These are phyloP conservation scores for Danio kyathit DNA, from an alignment of 2,797 vertebrate genomes.

Conservation along the genomic window DNA sequence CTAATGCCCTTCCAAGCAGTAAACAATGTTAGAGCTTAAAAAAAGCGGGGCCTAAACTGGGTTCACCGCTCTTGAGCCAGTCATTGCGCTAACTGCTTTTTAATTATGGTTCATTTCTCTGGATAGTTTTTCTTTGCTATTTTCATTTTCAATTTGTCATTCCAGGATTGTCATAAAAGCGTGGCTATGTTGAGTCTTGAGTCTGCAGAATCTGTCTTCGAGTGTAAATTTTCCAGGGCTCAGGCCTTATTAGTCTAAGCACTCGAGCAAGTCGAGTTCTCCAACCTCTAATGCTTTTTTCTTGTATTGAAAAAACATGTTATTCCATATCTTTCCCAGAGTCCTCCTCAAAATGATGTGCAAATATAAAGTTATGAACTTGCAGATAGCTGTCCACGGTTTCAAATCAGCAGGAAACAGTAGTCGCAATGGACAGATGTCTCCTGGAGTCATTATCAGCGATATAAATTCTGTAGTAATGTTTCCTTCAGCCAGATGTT, in stretches of 20 bases:
- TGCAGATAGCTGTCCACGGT: constrained; percentile 12
- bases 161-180: constrained; percentile 20
- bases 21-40: constrained; percentile 56
- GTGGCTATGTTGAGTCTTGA: background rate
- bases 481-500: constrained; percentile 54
- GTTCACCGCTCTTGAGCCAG: constrained; percentile 9
- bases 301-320: constrained; percentile 1
- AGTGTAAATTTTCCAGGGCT: constrained; percentile 28
- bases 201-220: constrained; percentile 20
- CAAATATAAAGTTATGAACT: background rate
- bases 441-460: constrained; percentile 4
- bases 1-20: constrained; percentile 56
- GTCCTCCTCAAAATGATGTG: background rate
- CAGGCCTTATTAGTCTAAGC: constrained; percentile 19
- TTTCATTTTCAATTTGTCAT: background rate
- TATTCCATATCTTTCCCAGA: background rate
- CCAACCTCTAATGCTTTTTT: background rate
- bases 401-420: constrained; percentile 19
- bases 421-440: constrained; percentile 27
- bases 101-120: background rate
- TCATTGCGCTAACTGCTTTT: constrained; percentile 10
- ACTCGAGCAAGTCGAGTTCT: background rate
- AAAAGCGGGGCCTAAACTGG: constrained; percentile 26
- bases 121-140: constrained; percentile 18
- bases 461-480: constrained; percentile 55